Evolutionary conservation across 92 coral and sea anemone species (phyloP).

Genomic region (Heliopora coerulea): DNA sequence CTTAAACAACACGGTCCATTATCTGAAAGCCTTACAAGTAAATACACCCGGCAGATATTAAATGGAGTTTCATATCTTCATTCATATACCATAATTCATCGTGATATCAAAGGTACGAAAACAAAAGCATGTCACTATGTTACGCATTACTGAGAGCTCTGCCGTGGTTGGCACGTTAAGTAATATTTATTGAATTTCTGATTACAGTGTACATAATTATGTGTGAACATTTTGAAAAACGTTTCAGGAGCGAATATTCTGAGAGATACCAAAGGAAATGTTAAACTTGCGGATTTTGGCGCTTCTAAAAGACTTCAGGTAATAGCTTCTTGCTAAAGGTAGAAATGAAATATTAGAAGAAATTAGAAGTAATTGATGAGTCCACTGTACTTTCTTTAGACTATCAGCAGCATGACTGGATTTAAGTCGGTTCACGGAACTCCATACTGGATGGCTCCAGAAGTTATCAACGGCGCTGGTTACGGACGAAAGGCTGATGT

Average conservation of each 20-base stretch:
- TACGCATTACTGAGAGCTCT: no score
- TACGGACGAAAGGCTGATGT: constrained; percentile 97
- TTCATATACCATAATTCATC: constrained; percentile 80
- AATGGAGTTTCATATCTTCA: constrained; percentile 92
- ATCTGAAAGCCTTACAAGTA: constrained; percentile 87
- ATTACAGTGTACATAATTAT: no score
- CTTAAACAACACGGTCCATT: constrained; percentile 91
- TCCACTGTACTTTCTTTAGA: constrained; percentile 46
- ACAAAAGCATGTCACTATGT: no score
- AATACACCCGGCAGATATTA: constrained; percentile 86
- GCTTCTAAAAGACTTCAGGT: constrained; percentile 99
- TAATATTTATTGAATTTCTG: no score
- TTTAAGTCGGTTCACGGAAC: constrained; percentile 98
- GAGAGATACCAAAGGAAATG: constrained; percentile 91
- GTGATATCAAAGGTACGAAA: constrained; percentile 91
- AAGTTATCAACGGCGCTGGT: constrained; percentile 95
- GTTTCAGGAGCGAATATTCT: constrained; percentile 84
- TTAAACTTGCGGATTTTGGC: constrained; percentile 95
- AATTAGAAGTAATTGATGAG: background rate
- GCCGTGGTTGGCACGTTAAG: no score
- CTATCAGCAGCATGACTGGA: constrained; percentile 98
- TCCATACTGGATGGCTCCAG: constrained; percentile 99
- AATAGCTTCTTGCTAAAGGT: background rate
- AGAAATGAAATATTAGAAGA: no score
- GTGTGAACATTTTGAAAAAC: background rate